A percentile compares a stretch with the other conserved stretches of the same genome.
Conservation (phyloP, 2,113 vertebrate species). For the Furnarius figulus region DNA sequence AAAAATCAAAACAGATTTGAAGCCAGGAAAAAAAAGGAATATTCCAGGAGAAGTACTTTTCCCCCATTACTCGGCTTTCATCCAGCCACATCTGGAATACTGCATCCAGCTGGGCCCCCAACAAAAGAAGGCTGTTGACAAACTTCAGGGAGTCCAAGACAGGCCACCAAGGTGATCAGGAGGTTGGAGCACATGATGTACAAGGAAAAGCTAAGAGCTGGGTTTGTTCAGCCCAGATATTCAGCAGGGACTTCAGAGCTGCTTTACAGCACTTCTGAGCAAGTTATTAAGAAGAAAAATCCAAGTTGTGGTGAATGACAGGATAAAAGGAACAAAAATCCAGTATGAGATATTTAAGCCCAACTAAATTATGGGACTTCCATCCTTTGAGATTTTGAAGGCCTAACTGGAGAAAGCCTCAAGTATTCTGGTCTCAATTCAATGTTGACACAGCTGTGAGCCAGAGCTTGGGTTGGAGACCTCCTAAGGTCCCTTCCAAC, state of each 20-base stretch:
- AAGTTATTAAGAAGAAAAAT: not conserved
- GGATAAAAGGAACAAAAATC: not conserved
- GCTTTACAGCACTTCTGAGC: not conserved
- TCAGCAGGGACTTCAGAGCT: not conserved
- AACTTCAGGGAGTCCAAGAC: not conserved
- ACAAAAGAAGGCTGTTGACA: slow-evolving; percentile 27
- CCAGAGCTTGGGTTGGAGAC: not conserved
- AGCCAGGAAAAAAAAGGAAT: not conserved
- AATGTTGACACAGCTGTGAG: not conserved
- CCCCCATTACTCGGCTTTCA: accelerated
- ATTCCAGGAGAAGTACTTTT: not conserved
- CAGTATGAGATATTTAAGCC: not conserved
- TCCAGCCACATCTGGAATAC: not conserved
- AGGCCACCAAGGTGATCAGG: not conserved
- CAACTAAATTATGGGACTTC: not conserved
- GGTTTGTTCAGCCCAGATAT: not conserved
- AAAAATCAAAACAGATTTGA: not conserved
- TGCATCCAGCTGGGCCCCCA: not conserved
- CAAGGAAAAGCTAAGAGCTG: not conserved
- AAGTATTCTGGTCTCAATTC: not conserved
- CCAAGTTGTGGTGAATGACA: not conserved
- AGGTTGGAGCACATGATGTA: not conserved
- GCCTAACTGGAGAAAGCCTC: not conserved
- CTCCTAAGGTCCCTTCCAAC: not conserved
- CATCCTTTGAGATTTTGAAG: not conserved